Percentiles rank a stretch among this genome's conserved stretches.
These are phyloP conservation scores for Agapostemon virescens DNA, from an alignment of 2,888 invertebrate species.

Conservation along the genomic window DNA sequence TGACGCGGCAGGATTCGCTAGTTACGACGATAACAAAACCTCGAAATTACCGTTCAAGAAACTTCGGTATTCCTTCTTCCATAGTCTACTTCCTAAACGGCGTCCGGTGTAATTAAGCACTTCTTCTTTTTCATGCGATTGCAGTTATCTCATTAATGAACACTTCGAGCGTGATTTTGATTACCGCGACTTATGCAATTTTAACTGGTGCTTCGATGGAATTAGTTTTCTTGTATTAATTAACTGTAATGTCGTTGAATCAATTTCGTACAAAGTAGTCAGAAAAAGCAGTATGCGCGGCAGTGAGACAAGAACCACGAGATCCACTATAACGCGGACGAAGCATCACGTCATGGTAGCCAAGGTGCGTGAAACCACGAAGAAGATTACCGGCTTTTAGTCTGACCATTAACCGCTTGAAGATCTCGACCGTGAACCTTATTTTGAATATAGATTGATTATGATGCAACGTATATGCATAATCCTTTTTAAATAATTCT, in stretches of 20 bases:
- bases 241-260: neutral
- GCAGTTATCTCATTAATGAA: conserved; percentile 17
- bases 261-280: conserved; percentile 5
- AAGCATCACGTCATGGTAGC: conserved; percentile 11
- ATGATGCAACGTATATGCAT: neutral
- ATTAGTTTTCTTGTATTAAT: neutral
- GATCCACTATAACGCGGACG: conserved; percentile 5
- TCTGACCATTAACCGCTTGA: conserved; percentile 18
- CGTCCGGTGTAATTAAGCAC: neutral
- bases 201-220: neutral
- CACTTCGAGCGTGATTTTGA: neutral
- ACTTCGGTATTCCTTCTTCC: conserved; percentile 1
- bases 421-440: conserved; percentile 35
- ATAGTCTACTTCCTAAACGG: conserved; percentile 28
- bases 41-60: conserved; percentile 18
- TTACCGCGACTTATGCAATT: neutral
- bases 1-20: neutral
- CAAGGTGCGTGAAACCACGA: conserved; percentile 44
- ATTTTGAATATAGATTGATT: conserved; percentile 2
- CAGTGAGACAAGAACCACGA: neutral
- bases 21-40: conserved; percentile 14
- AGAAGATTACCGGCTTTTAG: conserved; percentile 23
- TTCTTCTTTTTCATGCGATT: conserved; percentile 1
- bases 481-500: neutral
- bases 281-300: neutral